These are phyloP conservation scores for Pyxicephalus adspersus DNA, from an alignment of 2,113 vertebrate species.

Conservation along the genomic window DNA sequence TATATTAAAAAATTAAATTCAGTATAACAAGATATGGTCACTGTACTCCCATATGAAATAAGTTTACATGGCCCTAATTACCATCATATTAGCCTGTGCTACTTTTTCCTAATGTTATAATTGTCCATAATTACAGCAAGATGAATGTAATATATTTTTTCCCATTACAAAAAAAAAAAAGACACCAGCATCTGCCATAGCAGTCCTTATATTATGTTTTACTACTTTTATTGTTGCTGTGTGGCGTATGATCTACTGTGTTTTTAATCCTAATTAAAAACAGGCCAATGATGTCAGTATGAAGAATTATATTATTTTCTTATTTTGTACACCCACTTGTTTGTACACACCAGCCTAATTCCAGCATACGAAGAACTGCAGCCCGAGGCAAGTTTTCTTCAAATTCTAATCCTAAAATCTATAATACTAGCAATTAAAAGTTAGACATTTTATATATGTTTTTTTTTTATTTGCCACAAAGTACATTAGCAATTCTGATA, in stretches of 20 bases:
- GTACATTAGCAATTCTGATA: background rate
- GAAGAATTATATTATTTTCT: background rate
- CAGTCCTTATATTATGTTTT: background rate
- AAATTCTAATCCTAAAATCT: slow-evolving; percentile 3
- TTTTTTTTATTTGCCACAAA: background rate
- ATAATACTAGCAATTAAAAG: slow-evolving; percentile 5
- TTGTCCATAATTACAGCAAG: slow-evolving; percentile 16
- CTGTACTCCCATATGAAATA: background rate
- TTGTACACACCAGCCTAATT: slow-evolving; percentile 20
- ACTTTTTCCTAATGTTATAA: slow-evolving; percentile 4
- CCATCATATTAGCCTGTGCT: background rate
- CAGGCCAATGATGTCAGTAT: slow-evolving; percentile 7
- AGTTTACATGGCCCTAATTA: background rate
- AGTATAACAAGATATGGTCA: too few species aligned
- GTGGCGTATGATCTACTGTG: background rate
- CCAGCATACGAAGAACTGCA: slow-evolving; percentile 21
- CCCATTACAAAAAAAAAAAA: slow-evolving; percentile 7
- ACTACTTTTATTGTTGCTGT: background rate
- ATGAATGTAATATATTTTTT: slow-evolving; percentile 2
- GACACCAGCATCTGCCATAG: background rate
- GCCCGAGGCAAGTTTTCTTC: slow-evolving; percentile 22
- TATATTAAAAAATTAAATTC: too few species aligned
- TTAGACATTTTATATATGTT: slow-evolving; percentile 11
- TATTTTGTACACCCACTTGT: slow-evolving; percentile 23
- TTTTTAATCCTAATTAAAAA: slow-evolving; percentile 26